Evolutionary conservation across 1,140 invertebrate species (phyloP).

Genomic region (Bombus confusus): DNA sequence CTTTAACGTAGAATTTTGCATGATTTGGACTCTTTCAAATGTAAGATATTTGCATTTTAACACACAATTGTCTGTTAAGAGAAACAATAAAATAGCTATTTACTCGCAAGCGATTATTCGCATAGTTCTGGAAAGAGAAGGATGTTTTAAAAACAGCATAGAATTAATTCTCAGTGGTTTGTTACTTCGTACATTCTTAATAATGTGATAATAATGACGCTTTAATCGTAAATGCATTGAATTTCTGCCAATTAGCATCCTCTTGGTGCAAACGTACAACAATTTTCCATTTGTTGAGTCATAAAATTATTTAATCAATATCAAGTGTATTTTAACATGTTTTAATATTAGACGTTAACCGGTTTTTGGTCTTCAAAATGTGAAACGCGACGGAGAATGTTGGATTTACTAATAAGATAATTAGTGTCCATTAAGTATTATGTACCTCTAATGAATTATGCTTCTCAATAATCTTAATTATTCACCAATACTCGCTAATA

Average conservation of each 20-base stretch:
- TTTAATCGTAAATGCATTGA: too few relatives aligned
- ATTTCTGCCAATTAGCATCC: not conserved
- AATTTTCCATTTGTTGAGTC: not conserved
- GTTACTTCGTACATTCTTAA: too few relatives aligned
- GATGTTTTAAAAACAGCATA: too few relatives aligned
- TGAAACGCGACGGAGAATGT: not conserved
- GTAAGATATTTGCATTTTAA: not conserved
- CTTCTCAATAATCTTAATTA: not conserved
- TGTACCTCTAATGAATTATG: not conserved
- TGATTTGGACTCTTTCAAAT: not conserved
- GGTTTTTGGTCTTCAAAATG: not conserved
- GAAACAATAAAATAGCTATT: not conserved
- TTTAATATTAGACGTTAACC: not conserved
- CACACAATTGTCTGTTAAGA: not conserved
- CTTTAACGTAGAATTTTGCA: not conserved
- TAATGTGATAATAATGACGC: too few relatives aligned
- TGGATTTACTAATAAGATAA: not conserved
- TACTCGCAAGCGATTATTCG: not conserved
- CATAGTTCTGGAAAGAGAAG: too few relatives aligned
- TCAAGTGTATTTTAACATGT: not conserved
- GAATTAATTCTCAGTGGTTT: too few relatives aligned
- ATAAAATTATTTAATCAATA: not conserved
- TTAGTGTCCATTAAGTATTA: not conserved
- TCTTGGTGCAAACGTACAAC: too few relatives aligned
- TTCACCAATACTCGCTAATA: not conserved